These are phyloP conservation scores for Eilema sororculum DNA, from an alignment of 2,888 invertebrate species.

Conservation along the genomic window DNA sequence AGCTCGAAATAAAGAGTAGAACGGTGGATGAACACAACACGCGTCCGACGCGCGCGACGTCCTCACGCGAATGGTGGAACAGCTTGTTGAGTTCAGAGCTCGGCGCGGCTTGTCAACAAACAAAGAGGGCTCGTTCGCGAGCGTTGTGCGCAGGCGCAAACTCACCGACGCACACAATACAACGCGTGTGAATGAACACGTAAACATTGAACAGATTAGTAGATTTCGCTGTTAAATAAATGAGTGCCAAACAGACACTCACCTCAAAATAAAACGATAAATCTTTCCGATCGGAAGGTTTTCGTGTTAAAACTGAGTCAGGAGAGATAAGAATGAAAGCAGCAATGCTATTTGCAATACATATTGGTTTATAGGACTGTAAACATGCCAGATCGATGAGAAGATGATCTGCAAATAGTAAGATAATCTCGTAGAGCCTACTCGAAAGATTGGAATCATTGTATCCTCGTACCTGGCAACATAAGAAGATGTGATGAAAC, in stretches of 20 bases:
- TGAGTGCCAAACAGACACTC: constrained; percentile 18
- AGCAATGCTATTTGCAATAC: background rate
- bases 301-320: background rate
- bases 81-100: constrained; percentile 65
- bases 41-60: constrained; percentile 68
- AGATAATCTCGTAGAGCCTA: background rate
- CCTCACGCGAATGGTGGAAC: constrained; percentile 66
- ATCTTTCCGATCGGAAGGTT: background rate
- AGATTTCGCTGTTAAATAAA: constrained; percentile 39
- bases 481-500: background rate
- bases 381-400: background rate
- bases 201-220: constrained; percentile 69
- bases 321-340: background rate
- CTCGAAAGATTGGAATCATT: background rate
- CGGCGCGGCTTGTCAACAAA: constrained; percentile 84
- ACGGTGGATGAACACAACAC: constrained; percentile 45
- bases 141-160: constrained; percentile 75
- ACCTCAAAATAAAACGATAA: constrained; percentile 21
- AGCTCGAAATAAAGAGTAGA: constrained; percentile 62
- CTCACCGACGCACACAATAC: constrained; percentile 70
- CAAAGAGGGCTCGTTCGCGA: constrained; percentile 80
- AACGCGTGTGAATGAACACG: constrained; percentile 80
- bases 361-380: background rate
- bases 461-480: background rate
- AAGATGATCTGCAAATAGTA: background rate